Evolutionary conservation across 2,797 vertebrate species (phyloP).

Genomic region (Pagetopsis macropterus): DNA sequence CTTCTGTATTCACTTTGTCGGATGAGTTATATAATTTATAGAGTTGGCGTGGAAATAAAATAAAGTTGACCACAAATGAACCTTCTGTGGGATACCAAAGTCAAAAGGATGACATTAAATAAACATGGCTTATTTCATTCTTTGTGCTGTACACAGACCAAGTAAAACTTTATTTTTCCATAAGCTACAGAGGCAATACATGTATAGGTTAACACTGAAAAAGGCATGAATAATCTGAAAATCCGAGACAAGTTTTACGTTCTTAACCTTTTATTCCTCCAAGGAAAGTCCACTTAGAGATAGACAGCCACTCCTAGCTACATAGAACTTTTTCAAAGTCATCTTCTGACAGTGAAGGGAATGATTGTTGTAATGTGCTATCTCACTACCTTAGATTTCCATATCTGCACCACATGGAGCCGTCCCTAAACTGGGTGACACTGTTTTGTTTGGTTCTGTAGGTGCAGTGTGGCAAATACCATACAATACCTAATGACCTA

Average conservation of each 20-base stretch:
- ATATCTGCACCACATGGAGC: neutral
- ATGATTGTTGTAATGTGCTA: neutral
- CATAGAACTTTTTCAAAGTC: neutral
- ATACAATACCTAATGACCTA: neutral
- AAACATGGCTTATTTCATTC: conserved; percentile 9
- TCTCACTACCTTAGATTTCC: too few species aligned
- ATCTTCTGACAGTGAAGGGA: neutral
- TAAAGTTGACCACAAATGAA: conserved; percentile 11
- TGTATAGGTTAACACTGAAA: neutral
- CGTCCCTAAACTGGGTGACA: neutral
- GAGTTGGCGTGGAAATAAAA: neutral
- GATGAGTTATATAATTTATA: conserved; percentile 21
- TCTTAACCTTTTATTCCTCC: conserved; percentile 11
- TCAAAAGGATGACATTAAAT: conserved; percentile 1
- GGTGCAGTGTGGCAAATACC: too few species aligned
- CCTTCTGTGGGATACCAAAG: conserved; percentile 18
- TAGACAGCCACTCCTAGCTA: neutral
- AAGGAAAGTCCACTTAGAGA: neutral
- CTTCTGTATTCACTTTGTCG: conserved; percentile 7
- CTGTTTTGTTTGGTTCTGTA: neutral
- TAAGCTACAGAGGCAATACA: neutral
- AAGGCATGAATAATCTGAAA: conserved; percentile 18
- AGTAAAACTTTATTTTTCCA: neutral
- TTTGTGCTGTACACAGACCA: neutral
- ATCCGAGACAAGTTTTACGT: neutral